Evolutionary conservation across 1,140 invertebrate species (phyloP).

Genomic region (Phymorhynchus buccinoides): DNA sequence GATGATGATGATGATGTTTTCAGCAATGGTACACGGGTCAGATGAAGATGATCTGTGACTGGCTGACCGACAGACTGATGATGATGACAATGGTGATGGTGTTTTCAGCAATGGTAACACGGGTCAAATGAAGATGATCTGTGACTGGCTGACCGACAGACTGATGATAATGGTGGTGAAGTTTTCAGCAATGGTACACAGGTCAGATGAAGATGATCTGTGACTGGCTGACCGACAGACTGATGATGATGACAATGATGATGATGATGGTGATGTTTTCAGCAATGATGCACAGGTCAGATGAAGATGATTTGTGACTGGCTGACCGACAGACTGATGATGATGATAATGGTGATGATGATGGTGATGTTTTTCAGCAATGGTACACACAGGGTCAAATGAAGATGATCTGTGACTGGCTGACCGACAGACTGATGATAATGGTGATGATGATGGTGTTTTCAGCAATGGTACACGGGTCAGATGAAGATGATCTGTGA

Average conservation of each 20-base stretch:
- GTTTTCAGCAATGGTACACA: slow-evolving; percentile 96
- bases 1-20: too few relatives aligned
- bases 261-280: too few relatives aligned
- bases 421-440: slow-evolving; percentile 91
- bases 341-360: too few relatives aligned
- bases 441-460: too few relatives aligned
- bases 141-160: slow-evolving; percentile 94
- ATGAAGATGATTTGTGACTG: slow-evolving; percentile 95
- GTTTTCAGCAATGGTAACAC: slow-evolving; percentile 97
- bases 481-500: slow-evolving; percentile 95
- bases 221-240: slow-evolving; percentile 93
- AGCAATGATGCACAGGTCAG: slow-evolving; percentile 96
- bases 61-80: slow-evolving; percentile 93
- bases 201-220: slow-evolving; percentile 94
- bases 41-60: slow-evolving; percentile 94
- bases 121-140: slow-evolving; percentile 93
- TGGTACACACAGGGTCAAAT: slow-evolving; percentile 98
- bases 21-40: slow-evolving; percentile 96
- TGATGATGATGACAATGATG: too few relatives aligned
- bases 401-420: slow-evolving; percentile 94
- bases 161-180: too few relatives aligned
- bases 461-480: slow-evolving; percentile 92
- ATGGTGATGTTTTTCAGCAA: too few relatives aligned
- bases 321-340: slow-evolving; percentile 92
- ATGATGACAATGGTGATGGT: too few relatives aligned